These are phyloP conservation scores for Xiphydria camelus DNA, from an alignment of 2,888 invertebrate genomes.

Conservation along the genomic window DNA sequence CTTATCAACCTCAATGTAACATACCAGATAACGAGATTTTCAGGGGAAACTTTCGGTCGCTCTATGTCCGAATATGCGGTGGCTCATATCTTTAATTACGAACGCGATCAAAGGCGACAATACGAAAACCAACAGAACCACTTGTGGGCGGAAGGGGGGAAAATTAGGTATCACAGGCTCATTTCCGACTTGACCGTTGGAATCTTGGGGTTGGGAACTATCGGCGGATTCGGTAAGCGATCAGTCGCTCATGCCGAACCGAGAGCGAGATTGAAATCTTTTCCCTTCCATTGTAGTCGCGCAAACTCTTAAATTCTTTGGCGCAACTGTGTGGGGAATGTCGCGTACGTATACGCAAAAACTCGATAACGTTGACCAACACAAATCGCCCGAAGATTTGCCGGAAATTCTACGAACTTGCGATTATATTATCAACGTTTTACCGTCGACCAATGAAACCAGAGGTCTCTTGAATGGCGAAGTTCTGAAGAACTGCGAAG, in stretches of 20 bases:
- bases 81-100: slow-evolving; percentile 59
- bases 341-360: slow-evolving; percentile 35
- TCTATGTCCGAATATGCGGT: slow-evolving; percentile 62
- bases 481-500: slow-evolving; percentile 58
- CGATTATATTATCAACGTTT: slow-evolving; percentile 62
- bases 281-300: slow-evolving; percentile 56
- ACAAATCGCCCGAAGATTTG: slow-evolving; percentile 48
- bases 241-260: background rate
- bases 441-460: slow-evolving; percentile 62
- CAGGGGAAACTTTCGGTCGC: slow-evolving; percentile 56
- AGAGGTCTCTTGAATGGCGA: slow-evolving; percentile 59
- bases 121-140: slow-evolving; percentile 49
- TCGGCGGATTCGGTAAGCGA: slow-evolving; percentile 59
- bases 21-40: slow-evolving; percentile 54
- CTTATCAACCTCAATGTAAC: slow-evolving; percentile 37
- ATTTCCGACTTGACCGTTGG: slow-evolving; percentile 60
- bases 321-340: slow-evolving; percentile 57
- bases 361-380: slow-evolving; percentile 31
- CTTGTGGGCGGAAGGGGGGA: slow-evolving; percentile 50
- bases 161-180: slow-evolving; percentile 49
- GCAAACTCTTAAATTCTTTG: slow-evolving; percentile 55
- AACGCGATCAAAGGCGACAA: slow-evolving; percentile 54
- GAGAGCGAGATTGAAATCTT: too few relatives aligned
- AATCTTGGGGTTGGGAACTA: slow-evolving; percentile 62
- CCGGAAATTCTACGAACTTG: slow-evolving; percentile 55